Evolutionary conservation across 2,888 invertebrate genomes (phyloP), one percentile per base, ranked within the genome.

Genomic region (Bellardia bayeri): DNA sequence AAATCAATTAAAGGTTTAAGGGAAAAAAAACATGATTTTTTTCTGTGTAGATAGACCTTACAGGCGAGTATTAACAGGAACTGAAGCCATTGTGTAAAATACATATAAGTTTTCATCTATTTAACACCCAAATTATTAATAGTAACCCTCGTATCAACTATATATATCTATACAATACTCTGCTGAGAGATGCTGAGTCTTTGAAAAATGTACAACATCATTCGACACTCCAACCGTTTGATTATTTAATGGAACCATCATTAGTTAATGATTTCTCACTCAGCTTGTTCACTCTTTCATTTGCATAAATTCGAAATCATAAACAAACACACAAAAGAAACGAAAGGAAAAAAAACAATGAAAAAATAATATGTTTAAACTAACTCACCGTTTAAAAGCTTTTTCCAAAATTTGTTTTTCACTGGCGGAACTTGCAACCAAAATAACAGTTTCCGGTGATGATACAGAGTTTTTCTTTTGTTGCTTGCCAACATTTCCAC

Each of bases 371-470:
- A 1, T 11, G 33, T 58, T 51, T 56, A 76, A 63, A 51, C 69
- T 74, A 90, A 91, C 93, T 92, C 94, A 95, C 93, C 94, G 94
- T 90, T 94, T 94, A 90, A 93, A 93, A 89, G 94, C 94, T 87
- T 94, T 94, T 84, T 94, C 94, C 68, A 94, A 91, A 87, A 94
- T 92, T 89, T 93, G 91, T 86, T 93, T 92, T 89, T 94, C 94
- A 89, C 93, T 93, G 78, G 92, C 94, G 87, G 93, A 94, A 91
- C 95, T 94, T 72, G 94, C 91, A 88, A 93, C 92, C 90, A 94
- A 90, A 94, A 93, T 94, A 93, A 92, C 94, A 93, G 92, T 95
- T 94, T 92, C 94, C 94, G 93, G 94, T 94, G 92, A 93, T 85
- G 83, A 75, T 69, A 63, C 81, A 66, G 75, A 90, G 92, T 91